Evolutionary conservation across 2,797 vertebrate genomes (phyloP).

Genomic region (Phataginus tricuspis): DNA sequence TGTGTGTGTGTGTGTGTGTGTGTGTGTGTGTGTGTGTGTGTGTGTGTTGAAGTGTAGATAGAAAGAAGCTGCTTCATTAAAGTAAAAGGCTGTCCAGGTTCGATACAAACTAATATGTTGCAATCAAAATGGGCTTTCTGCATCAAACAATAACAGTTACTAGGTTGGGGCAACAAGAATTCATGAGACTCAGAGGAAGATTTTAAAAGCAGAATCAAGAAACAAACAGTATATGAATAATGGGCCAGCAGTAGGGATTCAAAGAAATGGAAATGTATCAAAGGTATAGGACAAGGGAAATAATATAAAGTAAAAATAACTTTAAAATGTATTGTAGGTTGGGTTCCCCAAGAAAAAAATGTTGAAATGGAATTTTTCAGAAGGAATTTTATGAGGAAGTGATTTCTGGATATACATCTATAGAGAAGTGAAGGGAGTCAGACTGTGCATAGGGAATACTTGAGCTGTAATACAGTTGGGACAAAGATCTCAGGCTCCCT

Average conservation of each 20-base stretch:
- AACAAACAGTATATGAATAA: neutral
- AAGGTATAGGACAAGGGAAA: neutral
- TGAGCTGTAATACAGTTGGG: neutral
- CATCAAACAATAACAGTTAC: neutral
- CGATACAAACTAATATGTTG: neutral
- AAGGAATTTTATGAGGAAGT: neutral
- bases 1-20: neutral
- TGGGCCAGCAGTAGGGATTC: neutral
- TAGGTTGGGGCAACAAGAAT: neutral
- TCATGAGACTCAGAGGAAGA: neutral
- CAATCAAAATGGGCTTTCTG: neutral
- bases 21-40: neutral
- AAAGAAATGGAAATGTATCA: neutral
- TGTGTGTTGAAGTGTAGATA: neutral
- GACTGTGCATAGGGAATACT: neutral
- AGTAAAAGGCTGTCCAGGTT: neutral
- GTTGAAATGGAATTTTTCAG: neutral
- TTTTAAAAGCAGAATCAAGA: neutral
- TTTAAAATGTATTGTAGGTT: neutral
- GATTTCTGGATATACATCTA: neutral
- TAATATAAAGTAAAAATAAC: neutral
- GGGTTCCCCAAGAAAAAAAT: neutral
- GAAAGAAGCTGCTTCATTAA: neutral
- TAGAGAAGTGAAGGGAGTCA: neutral
- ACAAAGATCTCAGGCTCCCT: neutral